Percentiles rank a stretch among this genome's conserved stretches.
These are phyloP conservation scores for Drosophila macrospina DNA, from an alignment of 2,888 invertebrate genomes.

Conservation along the genomic window DNA sequence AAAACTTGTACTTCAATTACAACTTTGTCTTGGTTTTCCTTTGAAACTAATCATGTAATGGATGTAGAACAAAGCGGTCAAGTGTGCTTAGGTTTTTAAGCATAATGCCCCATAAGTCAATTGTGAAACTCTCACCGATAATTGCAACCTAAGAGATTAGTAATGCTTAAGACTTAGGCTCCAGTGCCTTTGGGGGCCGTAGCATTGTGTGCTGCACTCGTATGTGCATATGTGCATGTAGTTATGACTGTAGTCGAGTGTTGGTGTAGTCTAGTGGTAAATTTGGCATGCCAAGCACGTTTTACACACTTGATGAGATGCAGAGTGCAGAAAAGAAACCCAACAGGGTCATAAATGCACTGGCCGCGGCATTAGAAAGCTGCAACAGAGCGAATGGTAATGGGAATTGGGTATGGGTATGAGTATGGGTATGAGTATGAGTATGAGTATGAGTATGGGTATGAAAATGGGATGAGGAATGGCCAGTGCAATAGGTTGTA, in stretches of 20 bases:
- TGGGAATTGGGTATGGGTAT: constrained; percentile 11
- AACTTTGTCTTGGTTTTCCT: neutral
- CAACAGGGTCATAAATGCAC: constrained; percentile 66
- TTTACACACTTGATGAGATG: constrained; percentile 65
- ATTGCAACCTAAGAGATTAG: constrained; percentile 51
- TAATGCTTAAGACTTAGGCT: constrained; percentile 36
- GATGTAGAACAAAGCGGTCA: constrained; percentile 44
- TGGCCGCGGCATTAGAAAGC: constrained; percentile 59
- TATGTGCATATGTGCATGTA: constrained; percentile 18
- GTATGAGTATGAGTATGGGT: constrained; percentile 6
- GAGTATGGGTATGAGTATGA: neutral
- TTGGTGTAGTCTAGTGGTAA: constrained; percentile 21
- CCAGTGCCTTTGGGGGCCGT: no score
- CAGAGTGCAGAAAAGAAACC: constrained; percentile 65
- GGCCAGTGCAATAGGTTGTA: constrained; percentile 46
- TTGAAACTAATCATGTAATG: constrained; percentile 3
- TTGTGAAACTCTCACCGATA: constrained; percentile 56
- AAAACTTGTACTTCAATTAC: no score
- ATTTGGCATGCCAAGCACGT: constrained; percentile 75
- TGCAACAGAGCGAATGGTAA: constrained; percentile 32
- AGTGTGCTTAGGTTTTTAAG: constrained; percentile 5
- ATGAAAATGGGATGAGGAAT: constrained; percentile 23
- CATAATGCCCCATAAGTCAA: constrained; percentile 33
- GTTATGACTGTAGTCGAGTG: constrained; percentile 47
- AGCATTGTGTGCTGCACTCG: constrained; percentile 13